Conservation (phyloP, 2,113 vertebrate genomes). For the Myiopsitta monachus region DNA sequence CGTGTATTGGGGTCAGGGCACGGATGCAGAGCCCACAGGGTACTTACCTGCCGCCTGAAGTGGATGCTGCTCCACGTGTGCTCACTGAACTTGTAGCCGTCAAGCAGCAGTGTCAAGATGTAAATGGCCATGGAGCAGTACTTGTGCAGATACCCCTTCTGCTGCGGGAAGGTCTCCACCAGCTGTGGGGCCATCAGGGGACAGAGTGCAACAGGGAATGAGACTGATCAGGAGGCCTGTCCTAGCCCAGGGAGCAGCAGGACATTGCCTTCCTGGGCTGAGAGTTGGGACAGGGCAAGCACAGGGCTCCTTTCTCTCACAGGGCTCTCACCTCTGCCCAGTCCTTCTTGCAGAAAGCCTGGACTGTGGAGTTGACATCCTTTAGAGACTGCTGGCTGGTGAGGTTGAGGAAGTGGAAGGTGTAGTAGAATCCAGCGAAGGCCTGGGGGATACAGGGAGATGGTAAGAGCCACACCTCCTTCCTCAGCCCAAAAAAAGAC, state of each 20-base stretch:
- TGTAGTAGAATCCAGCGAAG: constrained; percentile 81
- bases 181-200: neutral
- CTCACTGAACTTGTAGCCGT: constrained; percentile 82
- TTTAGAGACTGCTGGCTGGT: constrained; percentile 62
- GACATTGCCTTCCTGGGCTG: neutral
- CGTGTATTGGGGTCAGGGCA: rapidly evolving
- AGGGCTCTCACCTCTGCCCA: constrained; percentile 73
- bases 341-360: constrained; percentile 71
- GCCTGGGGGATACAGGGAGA: constrained; percentile 56
- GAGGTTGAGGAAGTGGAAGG: constrained; percentile 82
- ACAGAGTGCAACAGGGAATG: neutral
- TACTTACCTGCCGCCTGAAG: constrained; percentile 83
- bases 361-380: constrained; percentile 28
- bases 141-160: constrained; percentile 45
- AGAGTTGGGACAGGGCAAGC: neutral
- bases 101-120: constrained; percentile 76
- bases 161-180: neutral
- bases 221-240: neutral
- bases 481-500: neutral
- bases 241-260: neutral
- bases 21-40: neutral
- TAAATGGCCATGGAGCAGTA: constrained; percentile 81
- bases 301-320: neutral
- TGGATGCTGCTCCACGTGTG: constrained; percentile 76
- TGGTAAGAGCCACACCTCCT: neutral